These are phyloP conservation scores for Heliconius eleuchia DNA, from an alignment of 1,140 invertebrate genomes.

Conservation along the genomic window DNA sequence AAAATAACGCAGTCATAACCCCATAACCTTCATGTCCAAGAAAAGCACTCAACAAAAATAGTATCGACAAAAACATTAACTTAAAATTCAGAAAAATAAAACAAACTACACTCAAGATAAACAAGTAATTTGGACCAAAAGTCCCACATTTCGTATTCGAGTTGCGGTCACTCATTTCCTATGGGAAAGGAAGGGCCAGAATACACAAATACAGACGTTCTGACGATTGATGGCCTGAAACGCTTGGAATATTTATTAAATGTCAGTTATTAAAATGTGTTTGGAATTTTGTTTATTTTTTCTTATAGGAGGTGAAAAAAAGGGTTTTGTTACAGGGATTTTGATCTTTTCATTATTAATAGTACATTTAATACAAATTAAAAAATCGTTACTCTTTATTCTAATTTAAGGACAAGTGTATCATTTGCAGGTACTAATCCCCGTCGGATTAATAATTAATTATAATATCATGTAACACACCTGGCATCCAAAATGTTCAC, in stretches of 20 bases:
- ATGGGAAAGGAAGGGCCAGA: background rate
- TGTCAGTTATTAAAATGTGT: background rate
- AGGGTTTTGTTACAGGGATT: too few relatives aligned
- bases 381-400: too few relatives aligned
- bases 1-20: too few relatives aligned
- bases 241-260: background rate
- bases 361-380: too few relatives aligned
- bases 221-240: background rate
- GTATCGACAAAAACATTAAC: background rate
- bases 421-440: too few relatives aligned
- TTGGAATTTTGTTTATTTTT: background rate
- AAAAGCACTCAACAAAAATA: too few relatives aligned
- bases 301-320: background rate
- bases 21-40: too few relatives aligned
- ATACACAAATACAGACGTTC: background rate
- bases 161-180: conserved; percentile 12
- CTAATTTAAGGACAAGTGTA: too few relatives aligned
- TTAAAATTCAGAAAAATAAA: background rate
- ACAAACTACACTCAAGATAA: background rate
- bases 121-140: conserved; percentile 2
- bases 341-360: too few relatives aligned
- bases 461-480: too few relatives aligned
- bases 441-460: too few relatives aligned
- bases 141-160: background rate
- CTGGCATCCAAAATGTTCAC: too few relatives aligned